Conservation (phyloP, 23 tunicate species). For the Ascidia mentula region DNA sequence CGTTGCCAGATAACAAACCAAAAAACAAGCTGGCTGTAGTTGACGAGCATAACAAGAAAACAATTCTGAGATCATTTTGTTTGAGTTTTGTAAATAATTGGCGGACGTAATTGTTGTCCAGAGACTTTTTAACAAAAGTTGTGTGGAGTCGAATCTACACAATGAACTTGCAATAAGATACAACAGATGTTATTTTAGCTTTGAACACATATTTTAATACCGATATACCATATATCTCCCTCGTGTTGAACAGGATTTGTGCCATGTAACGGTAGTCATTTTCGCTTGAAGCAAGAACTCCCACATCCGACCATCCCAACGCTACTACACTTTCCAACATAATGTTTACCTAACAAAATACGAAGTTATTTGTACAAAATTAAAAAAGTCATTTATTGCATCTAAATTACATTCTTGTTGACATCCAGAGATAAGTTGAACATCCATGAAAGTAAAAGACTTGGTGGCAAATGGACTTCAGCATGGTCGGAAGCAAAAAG, state of each 20-base stretch:
- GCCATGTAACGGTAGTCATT: neutral
- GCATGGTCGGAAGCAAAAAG: no score
- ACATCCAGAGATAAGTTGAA: no score
- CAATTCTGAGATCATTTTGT: constrained; percentile 12
- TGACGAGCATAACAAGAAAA: no score
- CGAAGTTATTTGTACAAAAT: neutral
- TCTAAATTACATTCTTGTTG: no score
- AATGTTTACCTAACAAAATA: neutral
- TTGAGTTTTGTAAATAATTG: constrained; percentile 4
- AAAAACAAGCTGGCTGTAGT: no score
- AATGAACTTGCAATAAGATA: no score
- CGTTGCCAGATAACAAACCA: no score
- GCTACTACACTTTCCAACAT: neutral
- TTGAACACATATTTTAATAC: neutral
- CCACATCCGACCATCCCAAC: neutral
- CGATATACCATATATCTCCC: neutral
- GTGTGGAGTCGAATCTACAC: neutral
- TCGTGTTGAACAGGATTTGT: neutral
- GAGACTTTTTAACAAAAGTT: neutral
- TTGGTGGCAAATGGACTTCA: no score
- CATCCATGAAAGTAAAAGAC: no score
- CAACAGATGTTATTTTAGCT: no score
- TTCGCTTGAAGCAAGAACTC: neutral
- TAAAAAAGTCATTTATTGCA: neutral
- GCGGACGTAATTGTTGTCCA: neutral